Evolutionary conservation across 1,140 invertebrate genomes (phyloP), one percentile per base, ranked within the genome.

Genomic region (Drosophila littoralis): DNA sequence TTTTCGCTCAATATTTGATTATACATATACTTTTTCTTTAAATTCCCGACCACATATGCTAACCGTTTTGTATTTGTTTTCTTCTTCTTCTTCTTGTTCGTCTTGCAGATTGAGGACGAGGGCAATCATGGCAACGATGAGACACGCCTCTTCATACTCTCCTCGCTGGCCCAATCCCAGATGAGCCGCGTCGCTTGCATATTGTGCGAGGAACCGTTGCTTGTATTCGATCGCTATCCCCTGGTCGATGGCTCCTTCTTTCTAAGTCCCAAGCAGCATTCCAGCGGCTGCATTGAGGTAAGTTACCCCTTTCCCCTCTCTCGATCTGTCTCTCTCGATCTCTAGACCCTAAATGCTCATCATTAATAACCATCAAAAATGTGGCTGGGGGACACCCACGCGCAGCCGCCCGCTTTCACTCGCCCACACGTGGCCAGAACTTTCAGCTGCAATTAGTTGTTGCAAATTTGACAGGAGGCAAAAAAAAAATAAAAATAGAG

Each of bases 181-280:
- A 96, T 96, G 93, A 96, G 96, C 48, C 94, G 95, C 76, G 96
- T 98, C 3, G 94, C 95, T 4, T 98, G 98, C 92, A 96, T 98
- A 8, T 93, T 99, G 55, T 99, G 98, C 93, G 95, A 97, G 75
- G 95, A 96, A 45, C 95, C 96, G 8, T 95, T 99, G 94, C 94
- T 96, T 55, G 97, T 99, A 63, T 99, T 98, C 93, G 98, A 99
- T 94, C 95, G 97, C 69, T 99, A 99, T 93, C 98, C 98, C 1
- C 93, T 99, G 57, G 96, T 99, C 40, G 98, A 99, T 92, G 98
- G 98, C 43, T 99, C 98, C 8, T 98, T 99, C 93, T 99, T 99
- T 93, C 94, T 99, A 28, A 98, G 97, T 75, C 98, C 98, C 32
- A 94, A 96, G 69, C 97, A 98, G 91, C 97, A 98, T 92, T 96